phyloP scores from a whole-genome alignment of 2,113 vertebrate genomes.

The Oryzias woworae region DNA sequence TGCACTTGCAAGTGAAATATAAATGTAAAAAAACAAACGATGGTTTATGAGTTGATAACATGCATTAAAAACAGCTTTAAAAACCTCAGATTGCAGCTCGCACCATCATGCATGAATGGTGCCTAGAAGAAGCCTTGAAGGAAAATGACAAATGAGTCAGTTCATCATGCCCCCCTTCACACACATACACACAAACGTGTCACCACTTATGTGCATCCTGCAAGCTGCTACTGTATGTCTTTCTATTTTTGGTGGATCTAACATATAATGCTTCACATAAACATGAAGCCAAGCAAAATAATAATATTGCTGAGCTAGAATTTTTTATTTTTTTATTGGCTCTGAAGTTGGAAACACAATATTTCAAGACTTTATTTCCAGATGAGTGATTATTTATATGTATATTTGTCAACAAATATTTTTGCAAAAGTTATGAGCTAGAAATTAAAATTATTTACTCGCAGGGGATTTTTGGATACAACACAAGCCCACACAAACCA shows the following conservation, averaged over 20 bases:
- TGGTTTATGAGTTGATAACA: constrained; percentile 18
- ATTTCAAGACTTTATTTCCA: constrained; percentile 8
- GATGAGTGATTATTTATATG: constrained; percentile 22
- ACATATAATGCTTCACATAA: constrained; percentile 22
- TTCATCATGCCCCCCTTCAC: constrained; percentile 62
- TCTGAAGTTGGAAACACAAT: too few relatives aligned
- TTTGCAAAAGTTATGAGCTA: constrained; percentile 36
- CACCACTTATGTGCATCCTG: constrained; percentile 65
- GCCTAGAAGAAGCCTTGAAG: constrained; percentile 67
- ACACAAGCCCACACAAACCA: constrained; percentile 50
- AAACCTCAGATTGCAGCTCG: constrained; percentile 30
- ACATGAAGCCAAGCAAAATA: too few relatives aligned
- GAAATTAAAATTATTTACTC: constrained; percentile 37
- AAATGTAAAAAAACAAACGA: neutral
- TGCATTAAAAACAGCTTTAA: constrained; percentile 26
- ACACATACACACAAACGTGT: constrained; percentile 57
- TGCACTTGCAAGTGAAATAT: neutral
- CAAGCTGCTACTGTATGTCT: constrained; percentile 40
- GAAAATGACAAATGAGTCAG: constrained; percentile 76
- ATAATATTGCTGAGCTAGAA: too few relatives aligned
- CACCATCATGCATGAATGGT: constrained; percentile 60
- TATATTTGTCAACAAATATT: constrained; percentile 34
- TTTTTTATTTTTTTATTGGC: too few relatives aligned
- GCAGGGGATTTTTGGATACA: constrained; percentile 44
- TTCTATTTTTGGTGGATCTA: constrained; percentile 39